Evolutionary conservation across 2,113 vertebrate species (phyloP), one percentile per base, ranked within the genome.

Genomic region (Prunella fulvescens): DNA sequence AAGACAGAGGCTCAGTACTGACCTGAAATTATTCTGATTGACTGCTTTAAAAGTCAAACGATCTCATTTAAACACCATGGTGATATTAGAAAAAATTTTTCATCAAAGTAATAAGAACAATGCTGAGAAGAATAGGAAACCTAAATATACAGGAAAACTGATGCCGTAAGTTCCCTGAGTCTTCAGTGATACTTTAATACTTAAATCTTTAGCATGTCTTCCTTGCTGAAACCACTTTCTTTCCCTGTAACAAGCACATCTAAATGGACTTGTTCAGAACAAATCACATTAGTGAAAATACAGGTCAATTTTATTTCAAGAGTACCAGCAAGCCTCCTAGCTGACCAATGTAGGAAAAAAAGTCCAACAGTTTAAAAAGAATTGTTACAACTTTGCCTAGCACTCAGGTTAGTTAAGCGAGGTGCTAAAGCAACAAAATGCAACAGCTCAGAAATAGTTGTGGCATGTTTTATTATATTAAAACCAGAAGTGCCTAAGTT

Each of bases 331-430:
- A 83, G 26, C 20, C 33, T 54, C 40, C 42, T 20, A 56, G 40
- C 11, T 40, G 48, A 81, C 3, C 33, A 50, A 18, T 2, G 8
- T 15, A 81, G 26, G 6, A 61, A 54, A 72, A 35, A 33, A 26
- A 3, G 0, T 1, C 3, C 18, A 26, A 24, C 9, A 20, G 14
- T 62, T 67, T 37, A 44, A 33, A 65, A 72, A 66, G 15, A 23
- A 44, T 33, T 14, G 6, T 29, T 57, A 58, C 23, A 62, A 33
- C 28, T 60, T 67, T 71, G 11, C 9, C 31, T 33, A 58, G 31
- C 9, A 60, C 47, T n/a, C 53, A 23, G 7, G 5, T 62, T 71
- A 79, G 14, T 54, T 92, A 66, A 54, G 3, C 4, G 29, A 66
- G 19, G 7, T 31, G 23, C 23, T 58, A 84, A 69, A 87, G 35